phyloP scores from a whole-genome alignment of 2,888 invertebrate species.

The Conops quadrifasciatus region DNA sequence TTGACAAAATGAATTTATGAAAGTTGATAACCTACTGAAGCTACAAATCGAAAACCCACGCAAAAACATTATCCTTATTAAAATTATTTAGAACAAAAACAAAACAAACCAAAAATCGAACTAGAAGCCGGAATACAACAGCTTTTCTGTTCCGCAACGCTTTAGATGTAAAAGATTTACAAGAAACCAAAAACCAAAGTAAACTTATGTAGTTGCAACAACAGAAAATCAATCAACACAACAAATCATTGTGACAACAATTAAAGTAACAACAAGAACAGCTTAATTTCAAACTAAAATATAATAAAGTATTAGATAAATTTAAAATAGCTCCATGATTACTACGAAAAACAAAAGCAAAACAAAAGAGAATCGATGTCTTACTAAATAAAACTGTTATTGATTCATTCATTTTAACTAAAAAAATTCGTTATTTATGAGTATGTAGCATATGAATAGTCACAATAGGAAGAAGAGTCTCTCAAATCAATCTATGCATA shows the following conservation, averaged over 20 bases:
- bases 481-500: too few species aligned
- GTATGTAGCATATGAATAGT: too few species aligned
- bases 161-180: slow-evolving; percentile 41
- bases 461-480: too few species aligned
- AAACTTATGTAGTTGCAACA: too few species aligned
- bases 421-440: too few species aligned
- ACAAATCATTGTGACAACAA: too few species aligned
- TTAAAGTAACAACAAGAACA: too few species aligned
- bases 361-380: background rate
- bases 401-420: background rate
- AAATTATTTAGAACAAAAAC: background rate
- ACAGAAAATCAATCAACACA: too few species aligned
- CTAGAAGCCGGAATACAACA: background rate
- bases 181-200: background rate
- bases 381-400: background rate
- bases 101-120: slow-evolving; percentile 31
- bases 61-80: background rate
- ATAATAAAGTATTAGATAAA: background rate
- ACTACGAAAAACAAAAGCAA: background rate
- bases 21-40: background rate
- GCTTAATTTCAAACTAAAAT: background rate
- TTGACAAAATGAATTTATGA: background rate
- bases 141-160: slow-evolving; percentile 23
- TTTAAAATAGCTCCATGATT: background rate
- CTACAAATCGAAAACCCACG: background rate